Evolutionary conservation across 1,140 invertebrate species (phyloP).

Genomic region (Manduca sexta): DNA sequence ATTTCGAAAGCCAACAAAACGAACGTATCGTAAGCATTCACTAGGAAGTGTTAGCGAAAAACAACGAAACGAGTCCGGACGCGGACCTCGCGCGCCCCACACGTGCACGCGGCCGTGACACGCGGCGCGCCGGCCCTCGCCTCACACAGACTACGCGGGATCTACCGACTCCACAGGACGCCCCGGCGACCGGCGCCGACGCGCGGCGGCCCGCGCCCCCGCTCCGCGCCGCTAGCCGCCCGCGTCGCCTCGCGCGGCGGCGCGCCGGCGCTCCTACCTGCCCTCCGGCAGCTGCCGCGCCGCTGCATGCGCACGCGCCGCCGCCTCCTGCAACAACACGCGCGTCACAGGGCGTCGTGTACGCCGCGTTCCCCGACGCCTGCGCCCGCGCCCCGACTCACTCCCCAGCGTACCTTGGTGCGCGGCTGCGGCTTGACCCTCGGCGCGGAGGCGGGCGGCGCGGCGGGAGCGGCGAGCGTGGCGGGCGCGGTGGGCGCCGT

Average conservation of each 20-base stretch:
- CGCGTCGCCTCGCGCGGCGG: constrained; percentile 22
- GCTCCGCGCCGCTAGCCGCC: constrained; percentile 20
- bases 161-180: too few relatives aligned
- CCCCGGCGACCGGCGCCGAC: constrained; percentile 14
- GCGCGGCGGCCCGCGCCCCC: constrained; percentile 16
- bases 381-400: constrained; percentile 24
- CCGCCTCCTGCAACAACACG: constrained; percentile 34
- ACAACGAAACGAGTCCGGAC: constrained; percentile 42
- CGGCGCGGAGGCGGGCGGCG: constrained; percentile 24
- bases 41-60: constrained; percentile 60
- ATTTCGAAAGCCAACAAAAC: constrained; percentile 68
- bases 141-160: constrained; percentile 2
- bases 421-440: constrained; percentile 47
- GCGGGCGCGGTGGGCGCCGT: constrained; percentile 25
- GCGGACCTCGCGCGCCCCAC: constrained; percentile 11
- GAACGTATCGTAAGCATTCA: constrained; percentile 61
- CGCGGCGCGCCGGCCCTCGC: constrained; percentile 24
- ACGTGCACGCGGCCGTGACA: constrained; percentile 19
- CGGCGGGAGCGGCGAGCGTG: constrained; percentile 20
- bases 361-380: constrained; percentile 19
- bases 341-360: background rate
- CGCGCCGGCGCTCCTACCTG: constrained; percentile 26
- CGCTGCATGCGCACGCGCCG: constrained; percentile 23
- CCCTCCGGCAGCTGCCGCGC: constrained; percentile 33
- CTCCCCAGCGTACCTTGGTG: constrained; percentile 41